Evolutionary conservation across 2,113 vertebrate genomes (phyloP), one percentile per base, ranked within the genome.

Genomic region (Microtus ochrogaster): DNA sequence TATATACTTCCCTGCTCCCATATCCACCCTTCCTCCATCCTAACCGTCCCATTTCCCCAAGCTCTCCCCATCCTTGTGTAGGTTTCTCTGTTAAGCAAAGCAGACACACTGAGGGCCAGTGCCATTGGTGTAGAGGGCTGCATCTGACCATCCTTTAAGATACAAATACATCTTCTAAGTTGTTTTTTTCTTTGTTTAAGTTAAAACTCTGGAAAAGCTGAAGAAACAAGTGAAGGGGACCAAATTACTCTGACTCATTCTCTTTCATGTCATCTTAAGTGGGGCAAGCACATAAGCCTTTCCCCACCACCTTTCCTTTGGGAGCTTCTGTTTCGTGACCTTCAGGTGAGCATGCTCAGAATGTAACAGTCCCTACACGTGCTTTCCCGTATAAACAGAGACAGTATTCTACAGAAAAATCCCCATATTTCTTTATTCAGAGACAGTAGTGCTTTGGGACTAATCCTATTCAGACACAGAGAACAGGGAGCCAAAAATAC

Each of bases 111-210:
- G 55, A 88, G 24, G 12, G 13, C 22, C 49, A 73, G n/a, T 5
- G 0, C 39, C 10, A 4, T 21, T 58, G 10, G 17, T 33, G 28
- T 22, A 4, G 10, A 39, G n/a, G 6, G 10, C 39, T 24, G 28
- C 55, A 41, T 16, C 26, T 9, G 8, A 30, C 68, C 24, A 72
- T 52, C 36, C 24, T 41, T 89, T 58, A 44, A 36, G 28, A 63
- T 30, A 89, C 49, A 30, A 30, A 41, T 22, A 5, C 24, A 63
- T 39, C 17, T 90, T 90, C 7, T 76, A 63, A 77, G 72, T 44
- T 44, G n/a, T 63, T 76, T 30, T 30, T 36, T 76, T 76, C 55
- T 76, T 44, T 61, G n/a, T 61, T 63, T 77, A 58, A 76, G 21
- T 44, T 44, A 36, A 61, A 61, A 90, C 55, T 36, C 72, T 47